These are phyloP conservation scores for Oncorhynchus masou DNA, from an alignment of 2,113 vertebrate genomes.

Conservation along the genomic window DNA sequence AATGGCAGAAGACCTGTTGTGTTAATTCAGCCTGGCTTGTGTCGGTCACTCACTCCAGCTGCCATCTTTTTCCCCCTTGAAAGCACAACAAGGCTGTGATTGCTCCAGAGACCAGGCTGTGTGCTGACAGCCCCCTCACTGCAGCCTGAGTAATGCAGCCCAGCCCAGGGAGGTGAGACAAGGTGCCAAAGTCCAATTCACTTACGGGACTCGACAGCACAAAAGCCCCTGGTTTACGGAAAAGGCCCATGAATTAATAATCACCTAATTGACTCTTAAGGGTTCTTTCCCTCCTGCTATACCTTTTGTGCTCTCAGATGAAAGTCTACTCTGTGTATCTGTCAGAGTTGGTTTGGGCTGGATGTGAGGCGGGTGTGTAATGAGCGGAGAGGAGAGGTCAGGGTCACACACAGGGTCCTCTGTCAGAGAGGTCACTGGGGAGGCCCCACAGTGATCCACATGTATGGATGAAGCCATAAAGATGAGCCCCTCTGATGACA, in stretches of 20 bases:
- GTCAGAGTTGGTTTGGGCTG: constrained; percentile 67
- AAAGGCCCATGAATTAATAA: constrained; percentile 99
- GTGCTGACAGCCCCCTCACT: constrained; percentile 57
- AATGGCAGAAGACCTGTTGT: constrained; percentile 51
- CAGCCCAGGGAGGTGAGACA: constrained; percentile 67
- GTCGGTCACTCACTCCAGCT: constrained; percentile 56
- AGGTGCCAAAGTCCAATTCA: constrained; percentile 86
- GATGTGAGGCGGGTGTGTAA: constrained; percentile 66
- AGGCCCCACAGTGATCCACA: neutral
- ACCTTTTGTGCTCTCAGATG: constrained; percentile 79
- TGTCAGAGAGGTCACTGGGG: constrained; percentile 39
- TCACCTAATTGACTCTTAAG: constrained; percentile 90
- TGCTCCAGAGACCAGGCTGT: constrained; percentile 53
- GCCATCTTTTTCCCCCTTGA: constrained; percentile 44
- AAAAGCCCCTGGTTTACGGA: constrained; percentile 93
- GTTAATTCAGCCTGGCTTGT: constrained; percentile 49
- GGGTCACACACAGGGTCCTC: constrained; percentile 26
- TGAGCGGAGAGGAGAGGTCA: constrained; percentile 49
- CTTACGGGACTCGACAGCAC: constrained; percentile 90
- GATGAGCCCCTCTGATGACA: too few species aligned
- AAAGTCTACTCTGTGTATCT: constrained; percentile 77
- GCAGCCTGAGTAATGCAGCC: constrained; percentile 67
- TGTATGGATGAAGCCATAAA: neutral
- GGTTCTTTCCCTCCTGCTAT: constrained; percentile 66
- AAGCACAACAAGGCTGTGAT: constrained; percentile 56